Base-by-base conservation (phyloP, 2,888 invertebrate genomes). In the Anoplius nigerrimus region DNA sequence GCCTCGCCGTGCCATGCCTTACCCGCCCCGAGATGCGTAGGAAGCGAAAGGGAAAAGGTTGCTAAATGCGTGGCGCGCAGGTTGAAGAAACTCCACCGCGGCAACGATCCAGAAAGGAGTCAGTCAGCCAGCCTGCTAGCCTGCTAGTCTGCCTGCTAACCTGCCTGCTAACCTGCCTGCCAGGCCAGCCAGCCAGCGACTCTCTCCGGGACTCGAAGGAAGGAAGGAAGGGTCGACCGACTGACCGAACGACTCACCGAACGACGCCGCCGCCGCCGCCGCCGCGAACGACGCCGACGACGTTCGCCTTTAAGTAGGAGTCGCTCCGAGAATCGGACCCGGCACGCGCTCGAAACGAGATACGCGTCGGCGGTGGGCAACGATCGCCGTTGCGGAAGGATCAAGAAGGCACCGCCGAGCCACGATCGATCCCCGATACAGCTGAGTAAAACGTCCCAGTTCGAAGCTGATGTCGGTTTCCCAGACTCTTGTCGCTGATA, bases 1-100 rank as follows among this genome's bases (percentile, higher is more conserved):
- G 22, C 34, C 51, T 20, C 54, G n/a, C 64, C 60, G 62, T 53
- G 43, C 58, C 55, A n/a, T n/a, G n/a, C 34, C 11, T 57, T 45
- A 59, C 57, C 70, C 43, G 43, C 15, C n/a, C 18, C 34, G 22
- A 64, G 80, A 78, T 78, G 85, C 82, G 85, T 84, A 84, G 84
- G 84, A 81, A 81, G 82, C 78, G 80, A 84, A 83, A 83, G 81
- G 83, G 74, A 82, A 85, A 82, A 68, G 45, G 52, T 57, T 69
- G 79, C 76, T 74, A 75, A 72, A 75, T 72, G 64, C 56, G 34
- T 34, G 2, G 34, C 34, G 63, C 61, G 75, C 82, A 80, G 77
- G 80, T 81, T 80, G 78, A 73, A 75, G 70, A 66, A 74, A 76
- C 75, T 72, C 56, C 24, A n/a, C 55, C 13, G 55, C 18, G 48